Evolutionary conservation across 1,140 invertebrate species (phyloP).

Genomic region (Drosophila subpulchrella): DNA sequence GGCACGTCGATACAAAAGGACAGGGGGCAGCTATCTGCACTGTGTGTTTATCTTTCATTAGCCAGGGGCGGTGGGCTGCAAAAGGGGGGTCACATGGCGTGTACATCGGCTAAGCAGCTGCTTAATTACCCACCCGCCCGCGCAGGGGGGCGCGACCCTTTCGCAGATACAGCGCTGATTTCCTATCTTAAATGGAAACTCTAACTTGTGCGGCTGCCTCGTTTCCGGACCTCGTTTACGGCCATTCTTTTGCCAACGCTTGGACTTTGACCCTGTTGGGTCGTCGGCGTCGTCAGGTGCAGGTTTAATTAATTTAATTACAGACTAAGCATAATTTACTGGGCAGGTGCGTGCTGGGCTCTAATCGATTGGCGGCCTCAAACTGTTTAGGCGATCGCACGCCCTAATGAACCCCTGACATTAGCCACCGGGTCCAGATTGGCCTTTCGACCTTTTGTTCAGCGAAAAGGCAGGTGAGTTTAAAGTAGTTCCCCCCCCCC

Average conservation of each 20-base stretch:
- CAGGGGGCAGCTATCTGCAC: neutral
- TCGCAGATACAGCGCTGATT: slow-evolving; percentile 59
- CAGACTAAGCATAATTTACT: slow-evolving; percentile 82
- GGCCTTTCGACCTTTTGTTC: slow-evolving; percentile 4
- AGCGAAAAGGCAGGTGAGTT: slow-evolving; percentile 15
- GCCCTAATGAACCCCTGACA: slow-evolving; percentile 44
- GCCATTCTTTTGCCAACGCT: slow-evolving; percentile 44
- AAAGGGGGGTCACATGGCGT: neutral
- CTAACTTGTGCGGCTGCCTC: slow-evolving; percentile 54
- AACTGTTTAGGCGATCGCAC: slow-evolving; percentile 39
- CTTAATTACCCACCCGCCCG: slow-evolving; percentile 65
- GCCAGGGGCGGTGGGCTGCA: slow-evolving; percentile 13
- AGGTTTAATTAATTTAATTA: slow-evolving; percentile 81
- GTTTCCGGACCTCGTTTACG: slow-evolving; percentile 60
- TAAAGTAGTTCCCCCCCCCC: slow-evolving; percentile 20
- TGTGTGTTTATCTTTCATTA: slow-evolving; percentile 76
- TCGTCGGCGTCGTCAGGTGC: slow-evolving; percentile 62
- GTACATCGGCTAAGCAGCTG: slow-evolving; percentile 60
- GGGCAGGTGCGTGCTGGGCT: slow-evolving; percentile 67
- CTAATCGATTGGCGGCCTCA: slow-evolving; percentile 49
- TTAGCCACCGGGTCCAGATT: slow-evolving; percentile 9
- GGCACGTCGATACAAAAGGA: slow-evolving; percentile 10
- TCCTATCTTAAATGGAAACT: slow-evolving; percentile 78
- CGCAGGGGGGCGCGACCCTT: slow-evolving; percentile 42
- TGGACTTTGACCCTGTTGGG: slow-evolving; percentile 7